These are phyloP conservation scores for Zaprionus ornatus DNA, from an alignment of 1,140 invertebrate species.

Conservation along the genomic window DNA sequence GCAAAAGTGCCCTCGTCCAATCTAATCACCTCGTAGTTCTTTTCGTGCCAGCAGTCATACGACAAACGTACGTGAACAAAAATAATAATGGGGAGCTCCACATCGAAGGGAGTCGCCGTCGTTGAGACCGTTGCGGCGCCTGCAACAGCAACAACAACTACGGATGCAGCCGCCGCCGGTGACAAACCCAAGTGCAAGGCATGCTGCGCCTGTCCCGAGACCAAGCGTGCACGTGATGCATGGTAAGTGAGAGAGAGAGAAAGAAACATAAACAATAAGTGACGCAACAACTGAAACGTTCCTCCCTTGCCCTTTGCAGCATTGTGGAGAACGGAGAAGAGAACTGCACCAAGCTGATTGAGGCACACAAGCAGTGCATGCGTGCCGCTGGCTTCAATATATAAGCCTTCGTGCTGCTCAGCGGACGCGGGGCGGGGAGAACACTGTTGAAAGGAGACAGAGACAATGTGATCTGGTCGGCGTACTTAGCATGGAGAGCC, in stretches of 20 bases:
- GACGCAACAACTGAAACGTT: constrained; percentile 49
- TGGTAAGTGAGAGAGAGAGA: constrained; percentile 88
- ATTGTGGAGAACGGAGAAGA: constrained; percentile 97
- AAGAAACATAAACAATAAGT: constrained; percentile 1
- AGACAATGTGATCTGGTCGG: neutral
- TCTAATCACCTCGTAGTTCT: neutral
- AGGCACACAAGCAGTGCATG: constrained; percentile 99
- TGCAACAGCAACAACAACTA: constrained; percentile 74
- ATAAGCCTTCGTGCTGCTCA: constrained; percentile 27
- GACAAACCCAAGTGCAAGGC: constrained; percentile 92
- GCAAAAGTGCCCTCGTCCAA: neutral
- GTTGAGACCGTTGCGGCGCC: constrained; percentile 60
- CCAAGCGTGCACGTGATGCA: constrained; percentile 94
- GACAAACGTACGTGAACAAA: neutral
- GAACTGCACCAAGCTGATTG: constrained; percentile 94
- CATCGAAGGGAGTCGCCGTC: constrained; percentile 76
- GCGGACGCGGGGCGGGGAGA: neutral
- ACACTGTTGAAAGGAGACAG: neutral
- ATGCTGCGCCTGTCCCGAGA: constrained; percentile 99
- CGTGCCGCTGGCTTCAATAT: constrained; percentile 95
- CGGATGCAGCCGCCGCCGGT: constrained; percentile 68
- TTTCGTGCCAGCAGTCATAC: neutral
- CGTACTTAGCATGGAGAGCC: neutral
- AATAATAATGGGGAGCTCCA: constrained; percentile 54
- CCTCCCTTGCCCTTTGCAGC: constrained; percentile 85